A percentile compares a stretch with the other conserved stretches of the same genome.
Evolutionary conservation across 1,140 invertebrate genomes (phyloP).

Genomic region (Gerris buenoi): DNA sequence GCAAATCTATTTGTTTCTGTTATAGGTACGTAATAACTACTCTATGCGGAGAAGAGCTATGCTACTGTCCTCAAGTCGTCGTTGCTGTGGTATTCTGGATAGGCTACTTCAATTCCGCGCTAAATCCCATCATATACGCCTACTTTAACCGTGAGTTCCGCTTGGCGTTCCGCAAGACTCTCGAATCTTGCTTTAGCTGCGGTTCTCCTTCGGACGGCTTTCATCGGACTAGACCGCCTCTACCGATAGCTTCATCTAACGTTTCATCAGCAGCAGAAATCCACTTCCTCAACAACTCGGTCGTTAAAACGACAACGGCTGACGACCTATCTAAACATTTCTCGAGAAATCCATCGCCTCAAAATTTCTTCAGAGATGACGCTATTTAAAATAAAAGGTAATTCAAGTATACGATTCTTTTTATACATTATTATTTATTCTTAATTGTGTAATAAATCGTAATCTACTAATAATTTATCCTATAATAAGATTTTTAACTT

Average conservation of each 20-base stretch:
- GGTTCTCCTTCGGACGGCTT: neutral
- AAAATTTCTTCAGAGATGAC: neutral
- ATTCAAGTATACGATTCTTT: too few species aligned
- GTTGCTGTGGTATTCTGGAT: slow-evolving; percentile 88
- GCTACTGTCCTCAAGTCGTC: slow-evolving; percentile 55
- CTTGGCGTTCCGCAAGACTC: slow-evolving; percentile 78
- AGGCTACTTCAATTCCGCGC: slow-evolving; percentile 91
- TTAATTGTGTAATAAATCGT: too few species aligned
- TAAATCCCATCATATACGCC: slow-evolving; percentile 90
- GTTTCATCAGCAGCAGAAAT: slow-evolving; percentile 20
- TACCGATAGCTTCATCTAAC: slow-evolving; percentile 18
- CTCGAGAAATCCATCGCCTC: neutral
- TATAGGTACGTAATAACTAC: slow-evolving; percentile 66
- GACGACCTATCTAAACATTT: slow-evolving; percentile 7
- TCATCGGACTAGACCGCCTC: slow-evolving; percentile 8
- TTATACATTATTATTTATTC: too few species aligned
- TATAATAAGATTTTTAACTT: too few species aligned
- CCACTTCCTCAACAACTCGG: slow-evolving; percentile 21
- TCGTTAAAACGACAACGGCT: slow-evolving; percentile 9
- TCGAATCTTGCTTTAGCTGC: slow-evolving; percentile 60
- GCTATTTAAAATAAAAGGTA: neutral
- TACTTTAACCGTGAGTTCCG: slow-evolving; percentile 94
- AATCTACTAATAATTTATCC: too few species aligned
- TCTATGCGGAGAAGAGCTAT: slow-evolving; percentile 47
- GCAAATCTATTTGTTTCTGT: slow-evolving; percentile 11